Evolutionary conservation across 2,797 vertebrate species (phyloP), one percentile per base, ranked within the genome.

Genomic region (Carduelis carduelis): DNA sequence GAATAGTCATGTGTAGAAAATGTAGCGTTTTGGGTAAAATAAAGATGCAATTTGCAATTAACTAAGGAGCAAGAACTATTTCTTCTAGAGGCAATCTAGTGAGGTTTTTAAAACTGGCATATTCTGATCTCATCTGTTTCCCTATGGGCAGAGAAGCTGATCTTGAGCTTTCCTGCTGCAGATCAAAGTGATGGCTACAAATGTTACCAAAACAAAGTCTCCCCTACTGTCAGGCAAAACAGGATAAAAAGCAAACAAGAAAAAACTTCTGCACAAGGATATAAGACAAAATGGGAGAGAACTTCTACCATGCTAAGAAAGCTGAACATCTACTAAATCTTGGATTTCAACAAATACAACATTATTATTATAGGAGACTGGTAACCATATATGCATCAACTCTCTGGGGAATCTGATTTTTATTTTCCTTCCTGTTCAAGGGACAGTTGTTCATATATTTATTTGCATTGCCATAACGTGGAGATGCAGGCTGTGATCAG

Each of bases 401-500:
- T 26, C 76, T 52, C 84, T 53, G 34, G 77, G 60, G 80, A 90
- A 74, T 47, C 27, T 0, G 0, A 12, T 83, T 96, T 93, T 88
- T 79, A 47, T 95, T 88, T 97, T 83, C 55, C 78, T 93, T 95
- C 83, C 84, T 11, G 1, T 76, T 90, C 56, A 84, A 76, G 80
- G 80, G 80, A 72, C 87, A 92, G 87, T 95, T 91, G 84, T 86
- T 95, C 94, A 39, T 76, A 37, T 96, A 95, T 96, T 97, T 96
- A 93, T 96, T 96, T 97, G 89, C 93, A 86, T 60, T 95, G 70
- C 79, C 70, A 35, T 86, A 92, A 72, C 1, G 6, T 41, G 5
- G 85, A 90, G 87, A 83, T 93, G 77, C 85, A 93, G 93, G 70
- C 93, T 96, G 88, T 88, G 94, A 96, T 96, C 96, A 94, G 94